A percentile compares a stretch with the other conserved stretches of the same genome.
phyloP scores from a whole-genome alignment of 2,113 vertebrate species.

The Danio rerio region GRCz12tu NC_133184.1:4533001-4533500 shows the following conservation, averaged over 20 bases:
- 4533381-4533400: no score
- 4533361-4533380: no score
- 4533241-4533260: neutral
- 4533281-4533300: neutral
- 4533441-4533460: no score
- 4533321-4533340: neutral
- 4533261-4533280: neutral
- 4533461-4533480: no score
- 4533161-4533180: neutral
- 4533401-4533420: no score
- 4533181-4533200: neutral
- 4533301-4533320: neutral
- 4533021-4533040: constrained; percentile 34
- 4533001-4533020: constrained; percentile 68
- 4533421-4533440: no score
- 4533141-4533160: no score
- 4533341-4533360: no score
- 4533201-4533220: neutral
- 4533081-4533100: neutral
- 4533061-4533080: constrained; percentile 18
- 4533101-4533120: constrained; percentile 11
- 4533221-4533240: neutral
- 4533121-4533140: constrained; percentile 30
- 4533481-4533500: no score
- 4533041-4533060: constrained; percentile 34